phyloP scores from a whole-genome alignment of 2,113 vertebrate species.

The Rhizomys pruinosus region DNA sequence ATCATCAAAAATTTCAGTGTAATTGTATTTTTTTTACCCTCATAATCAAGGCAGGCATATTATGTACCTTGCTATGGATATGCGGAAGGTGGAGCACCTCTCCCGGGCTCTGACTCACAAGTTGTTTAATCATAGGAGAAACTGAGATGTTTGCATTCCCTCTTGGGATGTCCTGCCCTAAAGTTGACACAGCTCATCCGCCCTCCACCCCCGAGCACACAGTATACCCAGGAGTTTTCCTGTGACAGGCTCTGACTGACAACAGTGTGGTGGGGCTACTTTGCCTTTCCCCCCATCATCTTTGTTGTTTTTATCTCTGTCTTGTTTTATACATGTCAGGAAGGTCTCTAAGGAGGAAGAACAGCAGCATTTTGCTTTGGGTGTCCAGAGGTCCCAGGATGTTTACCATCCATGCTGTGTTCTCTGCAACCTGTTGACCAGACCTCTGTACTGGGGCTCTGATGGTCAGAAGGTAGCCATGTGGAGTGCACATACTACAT shows the following conservation, averaged over 20 bases:
- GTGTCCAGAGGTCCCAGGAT: accelerated
- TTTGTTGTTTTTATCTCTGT: neutral
- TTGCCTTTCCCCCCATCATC: accelerated
- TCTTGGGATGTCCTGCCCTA: accelerated
- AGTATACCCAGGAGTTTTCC: too few relatives aligned
- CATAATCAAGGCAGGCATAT: neutral
- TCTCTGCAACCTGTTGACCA: too few relatives aligned
- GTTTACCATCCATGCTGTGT: neutral
- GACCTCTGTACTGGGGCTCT: neutral
- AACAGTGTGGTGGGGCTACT: too few relatives aligned
- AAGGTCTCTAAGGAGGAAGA: neutral
- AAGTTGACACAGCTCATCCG: accelerated
- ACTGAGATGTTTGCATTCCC: accelerated
- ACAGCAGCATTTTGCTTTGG: accelerated
- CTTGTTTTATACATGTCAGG: neutral
- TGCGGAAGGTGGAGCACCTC: accelerated
- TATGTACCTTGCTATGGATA: accelerated
- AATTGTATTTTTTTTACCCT: neutral
- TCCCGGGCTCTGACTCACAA: accelerated
- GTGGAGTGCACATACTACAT: neutral
- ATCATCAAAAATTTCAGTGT: neutral
- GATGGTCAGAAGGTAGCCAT: accelerated
- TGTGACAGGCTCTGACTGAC: neutral
- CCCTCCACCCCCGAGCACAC: neutral
- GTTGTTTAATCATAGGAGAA: neutral